Evolutionary conservation across 2,888 invertebrate genomes (phyloP).

Genomic region (Idaea dimidiata): DNA sequence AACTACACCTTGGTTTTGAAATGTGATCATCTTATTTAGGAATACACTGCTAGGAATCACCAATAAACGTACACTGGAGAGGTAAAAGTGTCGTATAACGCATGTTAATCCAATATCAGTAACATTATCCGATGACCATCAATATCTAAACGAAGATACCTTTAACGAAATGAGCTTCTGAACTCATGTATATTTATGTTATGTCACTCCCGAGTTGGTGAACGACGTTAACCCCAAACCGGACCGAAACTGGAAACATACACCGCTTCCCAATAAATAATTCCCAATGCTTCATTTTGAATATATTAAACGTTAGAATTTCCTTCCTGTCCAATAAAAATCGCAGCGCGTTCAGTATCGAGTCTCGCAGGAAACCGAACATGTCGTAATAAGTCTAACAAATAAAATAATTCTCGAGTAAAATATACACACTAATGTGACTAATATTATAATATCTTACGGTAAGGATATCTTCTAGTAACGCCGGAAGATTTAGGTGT

Average conservation of each 20-base stretch:
- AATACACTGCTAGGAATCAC: not conserved
- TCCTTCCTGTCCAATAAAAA: conserved; percentile 80
- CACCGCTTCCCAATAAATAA: conserved; percentile 54
- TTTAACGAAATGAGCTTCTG: conserved; percentile 31
- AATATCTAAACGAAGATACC: conserved; percentile 27
- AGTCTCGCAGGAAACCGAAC: conserved; percentile 68
- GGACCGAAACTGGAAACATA: conserved; percentile 40
- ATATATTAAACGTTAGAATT: conserved; percentile 75
- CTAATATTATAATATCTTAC: conserved; percentile 78
- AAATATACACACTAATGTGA: conserved; percentile 78
- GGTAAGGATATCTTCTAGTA: conserved; percentile 74
- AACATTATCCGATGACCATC: conserved; percentile 27
- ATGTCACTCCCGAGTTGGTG: conserved; percentile 15
- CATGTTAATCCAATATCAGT: conserved; percentile 27
- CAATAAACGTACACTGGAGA: not conserved
- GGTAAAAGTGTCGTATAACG: conserved; percentile 4
- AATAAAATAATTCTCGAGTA: conserved; percentile 77
- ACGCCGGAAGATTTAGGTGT: conserved; percentile 75
- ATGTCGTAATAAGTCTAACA: conserved; percentile 75
- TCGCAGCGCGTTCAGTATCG: conserved; percentile 52
- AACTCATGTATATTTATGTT: conserved; percentile 28
- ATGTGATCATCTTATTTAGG: not conserved
- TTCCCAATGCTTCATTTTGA: conserved; percentile 59
- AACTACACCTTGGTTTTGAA: not conserved
- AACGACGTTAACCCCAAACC: conserved; percentile 34